These are phyloP conservation scores for Melopsittacus undulatus DNA, from an alignment of 2,797 vertebrate genomes.

Conservation along the genomic window DNA sequence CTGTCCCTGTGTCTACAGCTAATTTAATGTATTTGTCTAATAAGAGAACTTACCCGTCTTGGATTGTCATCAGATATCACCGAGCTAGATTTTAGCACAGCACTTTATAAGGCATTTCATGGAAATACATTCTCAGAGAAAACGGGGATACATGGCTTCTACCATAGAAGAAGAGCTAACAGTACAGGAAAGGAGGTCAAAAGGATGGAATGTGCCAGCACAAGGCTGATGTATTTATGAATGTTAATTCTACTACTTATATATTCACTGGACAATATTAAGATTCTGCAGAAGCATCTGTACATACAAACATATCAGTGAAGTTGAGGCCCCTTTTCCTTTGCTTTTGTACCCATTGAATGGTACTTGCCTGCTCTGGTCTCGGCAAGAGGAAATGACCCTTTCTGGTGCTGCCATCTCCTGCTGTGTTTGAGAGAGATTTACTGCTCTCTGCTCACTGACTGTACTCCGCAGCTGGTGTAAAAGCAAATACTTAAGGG, in stretches of 20 bases:
- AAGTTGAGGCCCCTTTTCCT: background rate
- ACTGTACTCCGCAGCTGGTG: background rate
- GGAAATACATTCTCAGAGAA: background rate
- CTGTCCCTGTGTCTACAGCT: background rate
- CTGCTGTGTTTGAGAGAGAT: constrained; percentile 41
- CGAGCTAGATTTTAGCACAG: background rate
- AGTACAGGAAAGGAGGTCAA: background rate
- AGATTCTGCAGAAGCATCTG: constrained; percentile 4
- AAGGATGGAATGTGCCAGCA: background rate
- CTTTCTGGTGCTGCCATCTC: constrained; percentile 25
- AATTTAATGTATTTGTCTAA: background rate
- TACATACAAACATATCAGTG: background rate
- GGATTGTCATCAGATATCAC: background rate
- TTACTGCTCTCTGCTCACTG: constrained; percentile 6
- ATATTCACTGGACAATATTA: background rate
- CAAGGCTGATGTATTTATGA: background rate
- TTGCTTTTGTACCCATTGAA: background rate
- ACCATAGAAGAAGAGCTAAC: background rate
- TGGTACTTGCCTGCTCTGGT: background rate
- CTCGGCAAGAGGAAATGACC: constrained; percentile 47
- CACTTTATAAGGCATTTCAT: background rate
- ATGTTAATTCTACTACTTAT: background rate
- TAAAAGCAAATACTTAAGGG: constrained; percentile 13
- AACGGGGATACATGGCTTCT: background rate
- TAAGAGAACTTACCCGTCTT: background rate